Conservation (phyloP, 2,888 invertebrate genomes). For the Alviniconcha strummeri region DNA sequence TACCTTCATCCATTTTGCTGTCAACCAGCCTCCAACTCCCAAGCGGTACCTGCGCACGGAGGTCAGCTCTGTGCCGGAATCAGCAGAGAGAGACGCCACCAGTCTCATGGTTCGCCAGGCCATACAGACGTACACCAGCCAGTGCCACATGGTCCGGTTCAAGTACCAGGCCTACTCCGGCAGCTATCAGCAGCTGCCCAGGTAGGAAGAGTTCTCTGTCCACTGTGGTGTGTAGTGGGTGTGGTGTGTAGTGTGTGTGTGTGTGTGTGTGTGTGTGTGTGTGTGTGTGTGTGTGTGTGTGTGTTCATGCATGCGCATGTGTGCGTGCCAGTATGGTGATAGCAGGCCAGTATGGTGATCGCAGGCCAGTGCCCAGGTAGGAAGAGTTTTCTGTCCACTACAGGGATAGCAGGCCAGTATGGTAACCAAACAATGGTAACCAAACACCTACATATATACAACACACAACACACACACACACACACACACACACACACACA, state of each 20-base stretch:
- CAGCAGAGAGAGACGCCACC: slow-evolving; percentile 75
- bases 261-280: background rate
- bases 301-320: background rate
- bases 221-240: background rate
- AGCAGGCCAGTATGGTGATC: too few species aligned
- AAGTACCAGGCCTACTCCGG: slow-evolving; percentile 93
- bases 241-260: background rate
- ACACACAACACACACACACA: too few species aligned
- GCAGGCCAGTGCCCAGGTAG: slow-evolving; percentile 77
- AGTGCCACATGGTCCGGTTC: slow-evolving; percentile 92
- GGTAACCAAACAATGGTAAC: too few species aligned
- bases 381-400: slow-evolving; percentile 10
- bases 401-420: too few species aligned
- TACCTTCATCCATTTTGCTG: too few species aligned
- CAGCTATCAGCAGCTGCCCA: slow-evolving; percentile 88
- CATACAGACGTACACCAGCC: slow-evolving; percentile 86
- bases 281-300: background rate
- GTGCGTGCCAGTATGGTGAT: background rate
- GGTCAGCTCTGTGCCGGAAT: slow-evolving; percentile 79
- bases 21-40: slow-evolving; percentile 68
- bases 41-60: slow-evolving; percentile 88
- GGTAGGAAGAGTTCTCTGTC: slow-evolving; percentile 48
- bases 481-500: too few species aligned
- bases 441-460: too few species aligned
- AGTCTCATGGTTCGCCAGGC: slow-evolving; percentile 82